Evolutionary conservation across 2,888 invertebrate species (phyloP).

Genomic region (Cataglyphis livida): DNA sequence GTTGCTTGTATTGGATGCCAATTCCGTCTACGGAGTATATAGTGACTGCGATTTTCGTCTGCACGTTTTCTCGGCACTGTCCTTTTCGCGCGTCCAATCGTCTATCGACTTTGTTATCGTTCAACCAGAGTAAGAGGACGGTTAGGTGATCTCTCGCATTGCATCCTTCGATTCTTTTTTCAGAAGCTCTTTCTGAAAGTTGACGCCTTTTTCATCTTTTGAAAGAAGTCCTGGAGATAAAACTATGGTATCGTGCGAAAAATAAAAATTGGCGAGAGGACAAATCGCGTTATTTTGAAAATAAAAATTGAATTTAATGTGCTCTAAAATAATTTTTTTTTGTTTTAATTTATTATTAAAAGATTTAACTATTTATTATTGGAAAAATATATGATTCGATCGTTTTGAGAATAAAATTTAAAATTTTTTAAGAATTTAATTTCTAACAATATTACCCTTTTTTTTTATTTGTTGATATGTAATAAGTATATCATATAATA

Average conservation of each 20-base stretch:
- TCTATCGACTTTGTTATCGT: constrained; percentile 60
- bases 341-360: neutral
- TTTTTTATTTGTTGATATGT: too few relatives aligned
- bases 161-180: constrained; percentile 23
- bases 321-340: neutral
- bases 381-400: neutral
- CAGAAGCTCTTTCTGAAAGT: constrained; percentile 1
- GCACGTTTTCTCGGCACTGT: neutral
- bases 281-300: neutral
- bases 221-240: neutral
- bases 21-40: constrained; percentile 20
- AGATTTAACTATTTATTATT: neutral
- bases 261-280: neutral
- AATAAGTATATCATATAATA: too few relatives aligned
- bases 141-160: constrained; percentile 2
- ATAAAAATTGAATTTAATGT: neutral
- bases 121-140: neutral
- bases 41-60: constrained; percentile 60
- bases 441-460: neutral
- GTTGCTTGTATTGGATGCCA: constrained; percentile 67
- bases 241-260: neutral
- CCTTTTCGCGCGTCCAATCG: constrained; percentile 42
- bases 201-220: neutral
- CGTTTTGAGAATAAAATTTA: neutral
- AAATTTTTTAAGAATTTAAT: neutral